Percentiles rank a stretch among this genome's conserved stretches.
Evolutionary conservation across 2,888 invertebrate genomes (phyloP).

Genomic region (Eristalis arbustorum): DNA sequence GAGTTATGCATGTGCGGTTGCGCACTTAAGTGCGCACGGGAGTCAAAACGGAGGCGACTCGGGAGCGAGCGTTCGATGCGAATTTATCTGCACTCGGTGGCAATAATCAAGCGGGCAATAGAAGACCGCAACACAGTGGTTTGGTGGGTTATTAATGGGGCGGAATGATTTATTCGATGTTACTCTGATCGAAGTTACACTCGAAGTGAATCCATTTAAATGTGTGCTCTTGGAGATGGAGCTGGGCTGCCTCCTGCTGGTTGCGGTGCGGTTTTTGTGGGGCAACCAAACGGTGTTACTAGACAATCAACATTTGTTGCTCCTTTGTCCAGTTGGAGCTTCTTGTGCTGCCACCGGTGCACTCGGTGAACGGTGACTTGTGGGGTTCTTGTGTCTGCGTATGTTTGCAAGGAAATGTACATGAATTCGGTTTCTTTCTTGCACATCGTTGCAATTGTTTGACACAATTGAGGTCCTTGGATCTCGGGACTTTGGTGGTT

Average conservation of each 20-base stretch:
- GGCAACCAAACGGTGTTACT: not conserved
- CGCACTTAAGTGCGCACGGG: slow-evolving; percentile 44
- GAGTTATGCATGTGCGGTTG: slow-evolving; percentile 60
- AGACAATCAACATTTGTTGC: not conserved
- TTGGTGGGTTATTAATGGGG: slow-evolving; percentile 16
- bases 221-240: not conserved
- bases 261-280: not conserved
- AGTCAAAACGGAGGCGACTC: slow-evolving; percentile 49
- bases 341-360: not conserved
- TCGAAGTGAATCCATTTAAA: not conserved
- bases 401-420: no score
- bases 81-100: slow-evolving; percentile 25
- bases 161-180: slow-evolving; percentile 43
- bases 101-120: slow-evolving; percentile 23
- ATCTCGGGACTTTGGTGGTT: no score
- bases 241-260: not conserved
- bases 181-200: not conserved
- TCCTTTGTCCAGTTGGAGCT: not conserved
- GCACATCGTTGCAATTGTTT: no score
- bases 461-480: no score
- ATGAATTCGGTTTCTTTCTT: no score
- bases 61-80: slow-evolving; percentile 12
- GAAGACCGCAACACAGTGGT: slow-evolving; percentile 39
- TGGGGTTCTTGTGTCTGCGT: no score
- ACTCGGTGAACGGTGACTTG: not conserved